Base-by-base conservation (phyloP, 2,888 invertebrate genomes). In the Sesia apiformis region DNA sequence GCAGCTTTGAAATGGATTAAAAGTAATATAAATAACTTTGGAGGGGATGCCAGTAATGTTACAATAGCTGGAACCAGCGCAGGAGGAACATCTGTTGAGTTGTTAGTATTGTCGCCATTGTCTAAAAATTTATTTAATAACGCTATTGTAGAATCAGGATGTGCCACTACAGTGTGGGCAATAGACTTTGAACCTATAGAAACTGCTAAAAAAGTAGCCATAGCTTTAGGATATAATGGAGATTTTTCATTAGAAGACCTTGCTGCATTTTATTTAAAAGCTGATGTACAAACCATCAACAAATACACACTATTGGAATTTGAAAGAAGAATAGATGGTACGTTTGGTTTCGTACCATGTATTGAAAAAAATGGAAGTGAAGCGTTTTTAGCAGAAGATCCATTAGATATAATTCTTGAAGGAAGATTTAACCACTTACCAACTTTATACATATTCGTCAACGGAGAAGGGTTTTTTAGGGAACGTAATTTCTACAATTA, bases 41-140 rank as follows among this genome's bases (percentile, higher is more conserved):
- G 64, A 4, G 64, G 64, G 1, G 59, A 64, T 53, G 55, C 58
- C 4, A 40, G 53, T 38, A 56, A 54, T 49, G 56, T 64, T 40
- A 63, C 64, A 2, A 7, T 64, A 4, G 62, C 59, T 40, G 64
- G 64, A 3, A 57, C 58, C 51, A 62, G 61, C 39, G 63, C 63
- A 5, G 64, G 63, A 38, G 60, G 54, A 3, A 54, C 58, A 3
- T 60, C 61, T 3, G 55, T 57, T 8, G 57, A 56, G 3, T 54
- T 8, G 49, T 56, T 41, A 5, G 51, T 53, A 38, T 38, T 59
- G 5, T 53, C 56, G 23, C 53, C 51, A 0, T 38, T 43, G 5
- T 54, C 58, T 3, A 49, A 58, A 39, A 61, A 58, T 7, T 57
- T 63, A 23, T 64, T 63, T 43, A 52, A 58, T 3, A 59, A 53